phyloP scores from a whole-genome alignment of 2,113 vertebrate species.

The Condylura cristata region DNA sequence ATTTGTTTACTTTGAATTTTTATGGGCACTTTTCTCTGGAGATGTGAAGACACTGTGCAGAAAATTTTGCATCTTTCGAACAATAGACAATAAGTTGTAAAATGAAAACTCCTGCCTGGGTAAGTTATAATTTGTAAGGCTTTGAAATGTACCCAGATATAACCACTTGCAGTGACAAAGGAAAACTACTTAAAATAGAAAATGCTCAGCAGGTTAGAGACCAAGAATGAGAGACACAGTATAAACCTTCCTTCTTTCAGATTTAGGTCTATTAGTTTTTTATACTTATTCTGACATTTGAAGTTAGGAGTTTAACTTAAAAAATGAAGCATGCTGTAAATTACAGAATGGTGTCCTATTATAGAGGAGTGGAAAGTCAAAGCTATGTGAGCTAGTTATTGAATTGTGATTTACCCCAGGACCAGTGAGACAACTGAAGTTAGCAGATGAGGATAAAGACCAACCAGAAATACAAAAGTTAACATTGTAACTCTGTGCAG shows the following conservation, averaged over 20 bases:
- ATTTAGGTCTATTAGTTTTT: background rate
- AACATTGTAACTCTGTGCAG: background rate
- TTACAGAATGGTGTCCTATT: background rate
- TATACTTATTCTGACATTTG: background rate
- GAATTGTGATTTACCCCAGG: background rate
- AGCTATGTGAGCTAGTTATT: background rate
- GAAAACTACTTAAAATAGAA: background rate
- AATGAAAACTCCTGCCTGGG: background rate
- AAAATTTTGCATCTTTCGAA: constrained; percentile 49
- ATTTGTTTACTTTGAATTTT: constrained; percentile 62
- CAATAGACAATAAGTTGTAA: constrained; percentile 27
- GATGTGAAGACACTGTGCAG: background rate
- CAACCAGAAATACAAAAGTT: background rate
- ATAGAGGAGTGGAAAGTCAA: background rate
- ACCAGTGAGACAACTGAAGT: background rate
- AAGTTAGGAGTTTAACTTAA: background rate
- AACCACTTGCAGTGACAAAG: background rate
- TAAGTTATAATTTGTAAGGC: background rate
- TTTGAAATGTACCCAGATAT: background rate
- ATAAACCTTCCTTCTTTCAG: background rate
- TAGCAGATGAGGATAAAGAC: background rate
- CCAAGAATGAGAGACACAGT: background rate
- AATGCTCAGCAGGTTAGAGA: background rate
- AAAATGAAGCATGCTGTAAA: background rate
- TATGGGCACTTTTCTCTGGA: constrained; percentile 18